Evolutionary conservation across 1,140 invertebrate genomes (phyloP).

Genomic region (Adelges cooleyi): DNA sequence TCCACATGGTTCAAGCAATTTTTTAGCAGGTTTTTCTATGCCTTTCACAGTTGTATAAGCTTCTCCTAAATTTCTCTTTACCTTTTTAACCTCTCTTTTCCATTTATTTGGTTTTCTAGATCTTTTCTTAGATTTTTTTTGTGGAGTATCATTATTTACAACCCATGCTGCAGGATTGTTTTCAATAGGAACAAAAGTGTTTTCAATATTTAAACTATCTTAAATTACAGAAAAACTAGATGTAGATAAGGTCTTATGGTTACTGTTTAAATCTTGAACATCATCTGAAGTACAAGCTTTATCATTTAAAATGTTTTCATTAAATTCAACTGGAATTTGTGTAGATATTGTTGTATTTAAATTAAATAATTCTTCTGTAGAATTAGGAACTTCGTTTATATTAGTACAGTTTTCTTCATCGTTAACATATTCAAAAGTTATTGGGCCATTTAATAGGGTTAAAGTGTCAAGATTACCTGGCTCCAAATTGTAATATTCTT

Average conservation of each 20-base stretch:
- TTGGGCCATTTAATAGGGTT: background rate
- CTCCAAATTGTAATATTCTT: background rate
- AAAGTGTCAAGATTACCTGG: background rate
- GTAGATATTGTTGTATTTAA: background rate
- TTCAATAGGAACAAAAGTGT: background rate
- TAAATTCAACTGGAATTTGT: background rate
- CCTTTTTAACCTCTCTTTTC: slow-evolving; percentile 1
- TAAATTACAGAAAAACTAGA: background rate
- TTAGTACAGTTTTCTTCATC: background rate
- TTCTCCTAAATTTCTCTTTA: background rate
- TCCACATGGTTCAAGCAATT: background rate
- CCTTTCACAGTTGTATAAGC: background rate
- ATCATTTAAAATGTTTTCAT: background rate
- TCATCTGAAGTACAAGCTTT: background rate
- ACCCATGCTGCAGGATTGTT: background rate
- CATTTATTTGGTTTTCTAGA: background rate
- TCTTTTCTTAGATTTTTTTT: slow-evolving; percentile 1
- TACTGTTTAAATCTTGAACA: slow-evolving; percentile 4
- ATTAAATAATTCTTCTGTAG: background rate
- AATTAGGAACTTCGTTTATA: background rate
- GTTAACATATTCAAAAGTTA: background rate
- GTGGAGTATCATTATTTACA: background rate
- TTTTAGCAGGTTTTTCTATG: background rate
- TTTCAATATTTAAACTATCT: background rate
- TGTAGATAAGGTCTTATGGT: slow-evolving; percentile 1